Percentiles rank a stretch among this genome's conserved stretches.
Evolutionary conservation across 2,888 invertebrate genomes (phyloP).

Genomic region (Melipona beecheii): DNA sequence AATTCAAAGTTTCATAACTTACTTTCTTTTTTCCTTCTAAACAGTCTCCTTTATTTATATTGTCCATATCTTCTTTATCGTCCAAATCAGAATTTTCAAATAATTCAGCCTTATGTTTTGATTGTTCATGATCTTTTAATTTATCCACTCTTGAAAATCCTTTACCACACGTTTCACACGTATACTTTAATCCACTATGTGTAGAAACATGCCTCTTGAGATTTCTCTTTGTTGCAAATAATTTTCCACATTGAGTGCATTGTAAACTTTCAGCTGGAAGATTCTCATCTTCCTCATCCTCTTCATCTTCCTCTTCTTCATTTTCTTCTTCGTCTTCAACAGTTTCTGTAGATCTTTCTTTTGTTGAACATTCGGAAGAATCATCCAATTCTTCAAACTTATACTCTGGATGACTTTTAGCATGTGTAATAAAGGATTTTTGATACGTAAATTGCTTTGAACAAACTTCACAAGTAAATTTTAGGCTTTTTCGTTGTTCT

Average conservation of each 20-base stretch:
- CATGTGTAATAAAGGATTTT: constrained; percentile 77
- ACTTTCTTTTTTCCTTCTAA: constrained; percentile 75
- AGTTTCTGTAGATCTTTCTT: constrained; percentile 46
- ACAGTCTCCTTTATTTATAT: constrained; percentile 69
- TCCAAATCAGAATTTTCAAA: constrained; percentile 75
- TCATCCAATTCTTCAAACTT: constrained; percentile 51
- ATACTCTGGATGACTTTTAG: constrained; percentile 76
- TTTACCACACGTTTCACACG: constrained; percentile 78
- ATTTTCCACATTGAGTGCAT: constrained; percentile 80
- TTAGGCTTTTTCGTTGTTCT: constrained; percentile 66
- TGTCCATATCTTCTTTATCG: constrained; percentile 76
- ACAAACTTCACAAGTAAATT: constrained; percentile 78
- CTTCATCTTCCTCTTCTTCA: constrained; percentile 66
- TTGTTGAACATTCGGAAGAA: constrained; percentile 32
- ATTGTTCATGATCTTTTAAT: constrained; percentile 79
- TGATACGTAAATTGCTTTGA: constrained; percentile 78
- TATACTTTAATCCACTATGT: constrained; percentile 79
- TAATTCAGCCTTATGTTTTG: constrained; percentile 78
- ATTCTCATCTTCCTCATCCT: constrained; percentile 69
- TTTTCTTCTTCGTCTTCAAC: constrained; percentile 63
- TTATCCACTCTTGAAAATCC: constrained; percentile 80
- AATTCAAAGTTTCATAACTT: constrained; percentile 22
- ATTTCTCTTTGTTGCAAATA: constrained; percentile 79
- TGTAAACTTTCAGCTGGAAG: constrained; percentile 76
- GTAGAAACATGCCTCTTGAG: constrained; percentile 80